These are phyloP conservation scores for Drosophila mimetica DNA, from an alignment of 2,888 invertebrate species.

Conservation along the genomic window DNA sequence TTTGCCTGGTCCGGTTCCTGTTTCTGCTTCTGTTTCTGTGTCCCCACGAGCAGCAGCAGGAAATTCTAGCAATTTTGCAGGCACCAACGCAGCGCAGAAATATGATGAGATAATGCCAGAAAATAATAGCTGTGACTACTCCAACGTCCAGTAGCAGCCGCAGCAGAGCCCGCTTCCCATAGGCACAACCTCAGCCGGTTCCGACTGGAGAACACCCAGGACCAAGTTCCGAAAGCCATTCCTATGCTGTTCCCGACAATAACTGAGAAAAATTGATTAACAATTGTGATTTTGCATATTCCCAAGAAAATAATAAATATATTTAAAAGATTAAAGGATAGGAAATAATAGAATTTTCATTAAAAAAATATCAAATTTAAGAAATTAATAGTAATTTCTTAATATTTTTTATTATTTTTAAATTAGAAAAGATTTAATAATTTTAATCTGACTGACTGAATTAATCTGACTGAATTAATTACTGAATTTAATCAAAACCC, in stretches of 20 bases:
- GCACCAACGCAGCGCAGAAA: slow-evolving; percentile 45
- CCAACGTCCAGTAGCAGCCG: slow-evolving; percentile 33
- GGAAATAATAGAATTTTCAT: too few relatives aligned
- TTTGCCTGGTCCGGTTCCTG: slow-evolving; percentile 52
- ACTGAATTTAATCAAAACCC: too few relatives aligned
- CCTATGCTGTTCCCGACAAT: not conserved
- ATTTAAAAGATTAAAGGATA: not conserved
- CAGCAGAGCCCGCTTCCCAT: slow-evolving; percentile 18
- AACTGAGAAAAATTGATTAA: not conserved
- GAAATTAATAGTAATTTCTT: too few relatives aligned
- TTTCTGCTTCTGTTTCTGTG: slow-evolving; percentile 13
- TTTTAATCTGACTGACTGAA: too few relatives aligned
- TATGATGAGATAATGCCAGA: slow-evolving; percentile 65
- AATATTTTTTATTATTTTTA: too few relatives aligned
- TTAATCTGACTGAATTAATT: too few relatives aligned
- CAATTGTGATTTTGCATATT: not conserved
- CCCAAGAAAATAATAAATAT: too few relatives aligned
- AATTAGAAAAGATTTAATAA: too few relatives aligned
- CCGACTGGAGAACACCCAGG: slow-evolving; percentile 22
- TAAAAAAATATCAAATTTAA: too few relatives aligned
- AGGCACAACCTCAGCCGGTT: slow-evolving; percentile 28
- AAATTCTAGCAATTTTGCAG: slow-evolving; percentile 22
- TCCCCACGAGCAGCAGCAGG: slow-evolving; percentile 18
- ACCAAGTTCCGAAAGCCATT: slow-evolving; percentile 21
- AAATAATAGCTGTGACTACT: slow-evolving; percentile 51